Evolutionary conservation across 2,797 vertebrate genomes (phyloP).

Genomic region (Myiotriccus ornatus): DNA sequence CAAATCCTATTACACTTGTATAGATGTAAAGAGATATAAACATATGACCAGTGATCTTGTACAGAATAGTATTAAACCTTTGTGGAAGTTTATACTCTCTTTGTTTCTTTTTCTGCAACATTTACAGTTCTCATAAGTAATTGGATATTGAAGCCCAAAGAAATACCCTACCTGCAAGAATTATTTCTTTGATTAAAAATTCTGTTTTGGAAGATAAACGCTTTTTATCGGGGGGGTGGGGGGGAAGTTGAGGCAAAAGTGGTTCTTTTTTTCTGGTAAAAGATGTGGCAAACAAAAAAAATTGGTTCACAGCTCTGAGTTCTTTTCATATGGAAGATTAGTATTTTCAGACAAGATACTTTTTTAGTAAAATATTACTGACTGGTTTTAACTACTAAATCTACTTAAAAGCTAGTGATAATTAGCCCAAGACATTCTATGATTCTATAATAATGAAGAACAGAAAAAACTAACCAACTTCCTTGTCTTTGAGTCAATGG

Average conservation of each 20-base stretch:
- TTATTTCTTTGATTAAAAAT: not conserved
- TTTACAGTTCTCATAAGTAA: not conserved
- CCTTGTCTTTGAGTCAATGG: not conserved
- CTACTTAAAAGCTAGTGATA: not conserved
- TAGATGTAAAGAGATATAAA: not conserved
- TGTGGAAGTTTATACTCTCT: not conserved
- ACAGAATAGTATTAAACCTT: not conserved
- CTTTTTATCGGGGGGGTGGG: too few species aligned
- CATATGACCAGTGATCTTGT: not conserved
- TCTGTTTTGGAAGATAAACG: not conserved
- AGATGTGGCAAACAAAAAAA: not conserved
- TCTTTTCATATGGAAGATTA: not conserved
- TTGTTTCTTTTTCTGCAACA: not conserved
- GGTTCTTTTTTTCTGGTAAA: not conserved
- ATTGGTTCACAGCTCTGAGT: not conserved
- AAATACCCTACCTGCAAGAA: not conserved
- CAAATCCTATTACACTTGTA: not conserved
- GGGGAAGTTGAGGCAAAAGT: not conserved
- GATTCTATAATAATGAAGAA: not conserved
- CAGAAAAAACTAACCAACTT: not conserved
- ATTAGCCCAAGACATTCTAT: not conserved
- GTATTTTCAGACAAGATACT: not conserved
- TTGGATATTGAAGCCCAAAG: not conserved
- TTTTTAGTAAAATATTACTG: not conserved
- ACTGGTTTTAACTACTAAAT: not conserved